Base-by-base conservation (phyloP, 2,113 vertebrate genomes). In the Notechis scutatus region DNA sequence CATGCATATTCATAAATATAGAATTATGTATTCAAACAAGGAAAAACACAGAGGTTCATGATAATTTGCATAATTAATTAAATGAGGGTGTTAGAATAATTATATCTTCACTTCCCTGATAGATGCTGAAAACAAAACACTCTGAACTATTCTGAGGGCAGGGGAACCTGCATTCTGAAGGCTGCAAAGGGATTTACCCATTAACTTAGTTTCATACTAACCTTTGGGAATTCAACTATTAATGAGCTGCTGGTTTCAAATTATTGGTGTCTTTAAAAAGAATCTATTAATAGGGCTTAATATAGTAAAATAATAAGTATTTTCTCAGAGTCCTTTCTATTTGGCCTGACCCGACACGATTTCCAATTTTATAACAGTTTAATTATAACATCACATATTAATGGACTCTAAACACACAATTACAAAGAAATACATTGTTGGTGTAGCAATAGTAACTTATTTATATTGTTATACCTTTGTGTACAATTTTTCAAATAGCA, bases 11-110 rank as follows among this genome's bases (percentile, higher is more conserved):
- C 26, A 90, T 93, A 92, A 95, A 90, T 93, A 90, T 89, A 90
- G 81, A 93, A 93, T 91, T 86, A 93, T 88, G 47, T 87, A 93
- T 95, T 96, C 87, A 92, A 92, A 92, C 26, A 88, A 52, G 86
- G 69, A 81, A 85, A 91, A 47, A 92, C 14, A 81, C 64, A 23
- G 1, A 92, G 93, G n/a, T 85, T 29, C 39, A 87, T 24, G 64
- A 10, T 69, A 92, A 92, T 90, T 94, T 94, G 89, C 34, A 94
- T 23, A 91, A 1, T 88, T 93, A 93, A 85, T 92, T 94, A 93
- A 39, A 10, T 64, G 88, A 59, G 55, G 23, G 24, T 96, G 88
- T 59, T 88, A 93, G 92, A 92, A 93, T 24, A 91, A 94, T 89
- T 91, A 11, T 20, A 86, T 94, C 89, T 94, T 20, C 3, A 90